A percentile compares a stretch with the other conserved stretches of the same genome.
phyloP scores from a whole-genome alignment of 2,888 invertebrate species.

The Drosophila testacea region DNA sequence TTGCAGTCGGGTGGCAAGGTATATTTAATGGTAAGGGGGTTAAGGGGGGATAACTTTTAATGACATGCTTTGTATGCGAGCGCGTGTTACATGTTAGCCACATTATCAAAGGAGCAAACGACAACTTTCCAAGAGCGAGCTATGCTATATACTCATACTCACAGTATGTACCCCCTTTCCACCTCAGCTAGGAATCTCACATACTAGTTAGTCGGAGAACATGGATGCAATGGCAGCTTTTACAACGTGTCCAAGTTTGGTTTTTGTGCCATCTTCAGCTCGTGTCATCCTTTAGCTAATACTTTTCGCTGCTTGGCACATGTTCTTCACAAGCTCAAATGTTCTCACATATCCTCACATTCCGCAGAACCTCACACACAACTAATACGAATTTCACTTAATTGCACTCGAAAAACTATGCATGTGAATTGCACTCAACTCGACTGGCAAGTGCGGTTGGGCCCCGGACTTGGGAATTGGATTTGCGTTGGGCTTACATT shows the following conservation, averaged over 20 bases:
- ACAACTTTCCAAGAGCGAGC: slow-evolving; percentile 53
- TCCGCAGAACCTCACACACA: slow-evolving; percentile 20
- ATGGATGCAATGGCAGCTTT: slow-evolving; percentile 20
- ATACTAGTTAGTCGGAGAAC: slow-evolving; percentile 10
- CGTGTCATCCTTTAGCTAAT: slow-evolving; percentile 62
- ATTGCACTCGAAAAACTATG: slow-evolving; percentile 75
- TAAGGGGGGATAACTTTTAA: slow-evolving; percentile 61
- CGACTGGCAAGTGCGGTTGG: slow-evolving; percentile 55
- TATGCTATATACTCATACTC: not conserved
- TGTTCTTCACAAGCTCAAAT: slow-evolving; percentile 32
- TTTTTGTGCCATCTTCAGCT: slow-evolving; percentile 52
- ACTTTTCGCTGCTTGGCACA: slow-evolving; percentile 56
- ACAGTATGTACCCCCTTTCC: not conserved
- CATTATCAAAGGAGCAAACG: slow-evolving; percentile 65
- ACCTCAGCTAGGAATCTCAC: not conserved
- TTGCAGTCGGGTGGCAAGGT: slow-evolving; percentile 10
- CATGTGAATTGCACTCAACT: slow-evolving; percentile 74
- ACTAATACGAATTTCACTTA: slow-evolving; percentile 77
- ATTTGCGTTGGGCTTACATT: not conserved
- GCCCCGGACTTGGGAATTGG: slow-evolving; percentile 1
- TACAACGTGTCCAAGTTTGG: slow-evolving; percentile 62
- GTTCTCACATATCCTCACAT: slow-evolving; percentile 5
- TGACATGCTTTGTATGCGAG: slow-evolving; percentile 76
- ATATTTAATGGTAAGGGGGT: not conserved
- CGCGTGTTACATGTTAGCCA: slow-evolving; percentile 70